Conservation (phyloP, 2,113 vertebrate genomes). For the Eulacestoma nigropectus region DNA sequence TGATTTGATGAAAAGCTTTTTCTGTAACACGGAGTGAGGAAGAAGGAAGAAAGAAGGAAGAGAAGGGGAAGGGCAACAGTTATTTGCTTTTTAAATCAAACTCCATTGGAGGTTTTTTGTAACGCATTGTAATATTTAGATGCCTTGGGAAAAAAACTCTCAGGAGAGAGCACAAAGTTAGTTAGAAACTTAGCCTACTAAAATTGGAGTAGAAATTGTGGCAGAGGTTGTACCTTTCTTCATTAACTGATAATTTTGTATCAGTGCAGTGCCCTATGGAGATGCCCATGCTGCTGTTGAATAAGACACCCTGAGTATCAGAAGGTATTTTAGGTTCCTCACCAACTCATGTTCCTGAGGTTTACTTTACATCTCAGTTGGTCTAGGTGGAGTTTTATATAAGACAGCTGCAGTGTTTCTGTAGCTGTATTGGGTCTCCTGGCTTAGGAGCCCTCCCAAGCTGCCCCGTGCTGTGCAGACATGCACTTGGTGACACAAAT, state of each 20-base stretch:
- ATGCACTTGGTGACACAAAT: background rate
- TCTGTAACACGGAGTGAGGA: background rate
- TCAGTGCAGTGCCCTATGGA: background rate
- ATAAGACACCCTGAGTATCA: background rate
- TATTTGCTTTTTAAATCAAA: background rate
- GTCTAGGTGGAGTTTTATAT: background rate
- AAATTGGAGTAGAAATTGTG: background rate
- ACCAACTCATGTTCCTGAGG: background rate
- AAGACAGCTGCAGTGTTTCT: background rate
- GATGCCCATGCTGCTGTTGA: background rate
- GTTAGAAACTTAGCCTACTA: background rate
- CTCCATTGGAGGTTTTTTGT: background rate
- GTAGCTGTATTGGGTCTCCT: background rate
- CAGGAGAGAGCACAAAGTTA: background rate
- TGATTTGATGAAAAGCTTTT: background rate
- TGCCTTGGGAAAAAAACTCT: background rate
- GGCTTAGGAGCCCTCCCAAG: background rate
- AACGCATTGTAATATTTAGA: background rate
- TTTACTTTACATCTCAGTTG: background rate
- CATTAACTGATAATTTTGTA: background rate
- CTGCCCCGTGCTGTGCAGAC: background rate
- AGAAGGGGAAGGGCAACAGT: background rate
- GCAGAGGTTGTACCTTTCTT: background rate
- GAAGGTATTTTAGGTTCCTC: background rate
- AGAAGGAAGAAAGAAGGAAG: background rate